Conservation (phyloP, 2,113 vertebrate genomes). For the Notothenia coriiceps region DNA sequence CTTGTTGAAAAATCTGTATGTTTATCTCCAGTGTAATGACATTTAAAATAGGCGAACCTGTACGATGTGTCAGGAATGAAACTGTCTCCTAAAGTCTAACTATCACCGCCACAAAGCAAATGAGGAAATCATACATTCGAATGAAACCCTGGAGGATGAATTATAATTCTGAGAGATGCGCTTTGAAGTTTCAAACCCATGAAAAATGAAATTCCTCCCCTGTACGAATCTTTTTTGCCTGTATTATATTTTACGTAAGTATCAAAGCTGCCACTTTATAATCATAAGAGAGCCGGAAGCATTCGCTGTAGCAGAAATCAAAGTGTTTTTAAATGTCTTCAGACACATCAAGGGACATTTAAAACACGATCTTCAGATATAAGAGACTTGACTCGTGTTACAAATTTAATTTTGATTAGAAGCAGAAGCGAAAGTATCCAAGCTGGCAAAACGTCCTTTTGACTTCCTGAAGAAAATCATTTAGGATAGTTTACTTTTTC, state of each 20-base stretch:
- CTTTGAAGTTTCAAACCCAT: conserved; percentile 61
- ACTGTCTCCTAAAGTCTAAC: not conserved
- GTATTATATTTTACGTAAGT: conserved; percentile 21
- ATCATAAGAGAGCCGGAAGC: conserved; percentile 35
- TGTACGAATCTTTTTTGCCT: not conserved
- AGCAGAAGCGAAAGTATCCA: not conserved
- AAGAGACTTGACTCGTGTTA: not conserved
- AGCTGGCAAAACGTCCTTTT: not conserved
- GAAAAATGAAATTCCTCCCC: conserved; percentile 49
- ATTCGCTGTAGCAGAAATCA: not conserved
- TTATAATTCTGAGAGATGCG: conserved; percentile 23
- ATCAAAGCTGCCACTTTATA: conserved; percentile 24
- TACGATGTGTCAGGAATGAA: not conserved
- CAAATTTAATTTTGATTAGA: not conserved
- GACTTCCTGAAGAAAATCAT: not conserved
- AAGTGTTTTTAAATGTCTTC: conserved; percentile 5
- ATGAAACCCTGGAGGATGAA: conserved; percentile 37
- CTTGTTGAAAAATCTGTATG: not conserved
- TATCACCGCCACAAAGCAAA: conserved; percentile 23
- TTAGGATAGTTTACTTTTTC: not conserved
- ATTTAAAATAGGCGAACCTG: not conserved
- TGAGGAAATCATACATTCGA: conserved; percentile 35
- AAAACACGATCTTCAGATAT: not conserved
- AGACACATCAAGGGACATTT: not conserved
- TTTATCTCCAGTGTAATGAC: not conserved